Evolutionary conservation across 2,888 invertebrate genomes (phyloP).

Genomic region (Amaurobius ferox): DNA sequence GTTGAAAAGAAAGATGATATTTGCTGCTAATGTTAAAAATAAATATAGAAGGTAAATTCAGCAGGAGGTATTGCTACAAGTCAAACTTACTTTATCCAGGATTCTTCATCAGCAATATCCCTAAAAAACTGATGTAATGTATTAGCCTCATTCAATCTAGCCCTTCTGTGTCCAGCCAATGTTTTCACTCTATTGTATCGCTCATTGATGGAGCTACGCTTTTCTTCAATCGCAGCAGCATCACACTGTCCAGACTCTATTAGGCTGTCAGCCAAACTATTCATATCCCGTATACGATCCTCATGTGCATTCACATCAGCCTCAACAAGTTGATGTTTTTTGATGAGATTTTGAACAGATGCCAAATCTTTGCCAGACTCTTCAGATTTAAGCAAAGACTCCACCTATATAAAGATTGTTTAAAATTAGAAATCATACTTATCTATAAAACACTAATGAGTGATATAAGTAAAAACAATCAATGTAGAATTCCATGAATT

Average conservation of each 20-base stretch:
- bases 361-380: slow-evolving; percentile 98
- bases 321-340: slow-evolving; percentile 98
- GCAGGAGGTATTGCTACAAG: no score
- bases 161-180: slow-evolving; percentile 93
- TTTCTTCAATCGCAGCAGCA: slow-evolving; percentile 92
- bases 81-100: slow-evolving; percentile 93
- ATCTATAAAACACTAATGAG: no score
- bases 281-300: slow-evolving; percentile 95
- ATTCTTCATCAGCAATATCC: slow-evolving; percentile 99
- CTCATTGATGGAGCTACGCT: slow-evolving; percentile 96
- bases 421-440: no score
- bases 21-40: no score
- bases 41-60: no score
- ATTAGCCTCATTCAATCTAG: slow-evolving; percentile 95
- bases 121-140: slow-evolving; percentile 99
- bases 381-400: slow-evolving; percentile 94
- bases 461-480: no score
- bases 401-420: slow-evolving; percentile 79
- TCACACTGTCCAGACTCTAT: slow-evolving; percentile 98
- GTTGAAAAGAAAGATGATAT: no score
- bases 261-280: slow-evolving; percentile 95
- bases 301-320: slow-evolving; percentile 98
- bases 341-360: slow-evolving; percentile 98
- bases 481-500: no score
- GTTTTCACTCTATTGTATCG: slow-evolving; percentile 95